Conservation (phyloP, 2,113 vertebrate species). For the Anser cygnoides region DNA sequence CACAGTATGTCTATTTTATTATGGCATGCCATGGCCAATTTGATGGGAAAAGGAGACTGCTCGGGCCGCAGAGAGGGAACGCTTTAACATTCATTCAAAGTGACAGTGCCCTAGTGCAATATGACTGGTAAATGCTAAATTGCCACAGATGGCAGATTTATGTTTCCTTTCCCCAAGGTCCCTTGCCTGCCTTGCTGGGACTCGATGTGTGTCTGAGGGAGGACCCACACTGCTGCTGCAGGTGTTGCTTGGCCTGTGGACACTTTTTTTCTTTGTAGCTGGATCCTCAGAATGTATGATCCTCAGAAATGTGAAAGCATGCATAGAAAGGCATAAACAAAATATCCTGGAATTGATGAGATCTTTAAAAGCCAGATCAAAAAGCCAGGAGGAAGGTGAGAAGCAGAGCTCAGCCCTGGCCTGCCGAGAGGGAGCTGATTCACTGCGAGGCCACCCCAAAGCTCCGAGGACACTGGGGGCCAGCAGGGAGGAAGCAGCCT, state of each 20-base stretch:
- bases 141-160: slow-evolving; percentile 32
- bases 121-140: slow-evolving; percentile 27
- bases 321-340: not conserved
- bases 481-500: not conserved
- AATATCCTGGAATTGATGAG: not conserved
- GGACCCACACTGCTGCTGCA: not conserved
- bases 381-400: not conserved
- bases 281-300: not conserved
- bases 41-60: not conserved
- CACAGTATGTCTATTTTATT: not conserved
- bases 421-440: accelerated
- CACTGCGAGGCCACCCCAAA: not conserved
- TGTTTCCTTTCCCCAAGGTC: not conserved
- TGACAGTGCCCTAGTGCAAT: not conserved
- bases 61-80: not conserved
- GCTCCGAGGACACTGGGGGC: not conserved
- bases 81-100: not conserved
- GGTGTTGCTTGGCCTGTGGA: not conserved
- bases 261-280: not conserved
- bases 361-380: not conserved
- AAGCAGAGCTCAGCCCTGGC: not conserved
- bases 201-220: not conserved
- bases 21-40: not conserved
- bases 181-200: not conserved
- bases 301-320: not conserved